phyloP scores from a whole-genome alignment of 2,113 vertebrate species.

The Cephalopterus ornatus region DNA sequence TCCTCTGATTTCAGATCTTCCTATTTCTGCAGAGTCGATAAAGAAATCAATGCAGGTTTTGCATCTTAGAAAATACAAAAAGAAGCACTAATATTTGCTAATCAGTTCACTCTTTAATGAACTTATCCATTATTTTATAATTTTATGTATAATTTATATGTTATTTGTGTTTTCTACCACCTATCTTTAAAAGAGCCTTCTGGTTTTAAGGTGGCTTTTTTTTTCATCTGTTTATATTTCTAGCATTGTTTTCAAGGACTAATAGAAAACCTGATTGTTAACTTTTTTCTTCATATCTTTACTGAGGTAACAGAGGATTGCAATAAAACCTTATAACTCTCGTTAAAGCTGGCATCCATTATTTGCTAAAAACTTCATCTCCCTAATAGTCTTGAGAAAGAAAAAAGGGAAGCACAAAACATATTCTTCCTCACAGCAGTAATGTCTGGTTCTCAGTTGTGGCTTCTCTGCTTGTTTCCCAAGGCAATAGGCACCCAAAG shows the following conservation, averaged over 20 bases:
- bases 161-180: neutral
- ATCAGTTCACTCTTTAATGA: neutral
- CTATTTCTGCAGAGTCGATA: neutral
- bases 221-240: neutral
- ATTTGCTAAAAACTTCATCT: neutral
- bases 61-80: neutral
- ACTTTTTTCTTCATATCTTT: neutral
- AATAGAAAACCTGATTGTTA: neutral
- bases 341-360: neutral
- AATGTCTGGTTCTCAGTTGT: neutral
- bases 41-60: neutral
- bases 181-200: neutral
- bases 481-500: neutral
- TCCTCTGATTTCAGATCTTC: neutral
- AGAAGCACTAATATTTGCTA: neutral
- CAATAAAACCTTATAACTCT: neutral
- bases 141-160: neutral
- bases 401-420: neutral
- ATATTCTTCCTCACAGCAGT: conserved; percentile 32
- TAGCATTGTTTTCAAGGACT: neutral
- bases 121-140: neutral
- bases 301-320: neutral
- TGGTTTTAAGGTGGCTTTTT: neutral
- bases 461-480: neutral
- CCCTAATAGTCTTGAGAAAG: neutral